phyloP scores from a whole-genome alignment of 2,113 vertebrate genomes.

The Dipodomys spectabilis region DNA sequence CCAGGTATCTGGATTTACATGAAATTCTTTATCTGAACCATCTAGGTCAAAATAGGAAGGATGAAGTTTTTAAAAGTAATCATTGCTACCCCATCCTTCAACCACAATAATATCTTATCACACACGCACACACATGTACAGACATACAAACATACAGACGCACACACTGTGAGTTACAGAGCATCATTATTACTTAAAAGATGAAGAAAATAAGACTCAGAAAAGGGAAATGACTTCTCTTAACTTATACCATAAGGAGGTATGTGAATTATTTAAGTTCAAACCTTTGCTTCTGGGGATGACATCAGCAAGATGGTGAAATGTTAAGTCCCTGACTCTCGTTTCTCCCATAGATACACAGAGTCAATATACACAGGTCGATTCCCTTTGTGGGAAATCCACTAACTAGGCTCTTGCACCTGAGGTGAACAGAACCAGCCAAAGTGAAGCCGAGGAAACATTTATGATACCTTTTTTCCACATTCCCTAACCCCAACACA shows the following conservation, averaged over 20 bases:
- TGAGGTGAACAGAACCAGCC: not conserved
- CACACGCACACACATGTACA: no score
- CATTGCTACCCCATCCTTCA: no score
- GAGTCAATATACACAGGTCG: not conserved
- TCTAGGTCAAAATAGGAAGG: not conserved
- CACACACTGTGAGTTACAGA: not conserved
- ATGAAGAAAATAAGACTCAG: not conserved
- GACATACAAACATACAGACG: no score
- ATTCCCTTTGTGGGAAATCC: not conserved
- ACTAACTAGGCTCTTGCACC: not conserved
- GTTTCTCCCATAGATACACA: not conserved
- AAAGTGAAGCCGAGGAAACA: not conserved
- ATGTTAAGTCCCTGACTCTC: not conserved
- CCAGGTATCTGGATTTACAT: not conserved
- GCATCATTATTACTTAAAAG: not conserved
- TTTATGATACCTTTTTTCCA: not conserved
- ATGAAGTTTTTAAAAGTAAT: not conserved
- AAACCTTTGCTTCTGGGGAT: not conserved
- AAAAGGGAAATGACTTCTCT: conserved; percentile 12
- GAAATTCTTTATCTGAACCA: not conserved
- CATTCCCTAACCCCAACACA: no score
- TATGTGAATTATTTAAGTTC: not conserved
- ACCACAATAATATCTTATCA: no score
- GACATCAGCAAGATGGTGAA: no score
- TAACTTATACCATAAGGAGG: not conserved